Conservation (phyloP, 2,888 invertebrate species). For the Chrysotoxum bicinctum region DNA sequence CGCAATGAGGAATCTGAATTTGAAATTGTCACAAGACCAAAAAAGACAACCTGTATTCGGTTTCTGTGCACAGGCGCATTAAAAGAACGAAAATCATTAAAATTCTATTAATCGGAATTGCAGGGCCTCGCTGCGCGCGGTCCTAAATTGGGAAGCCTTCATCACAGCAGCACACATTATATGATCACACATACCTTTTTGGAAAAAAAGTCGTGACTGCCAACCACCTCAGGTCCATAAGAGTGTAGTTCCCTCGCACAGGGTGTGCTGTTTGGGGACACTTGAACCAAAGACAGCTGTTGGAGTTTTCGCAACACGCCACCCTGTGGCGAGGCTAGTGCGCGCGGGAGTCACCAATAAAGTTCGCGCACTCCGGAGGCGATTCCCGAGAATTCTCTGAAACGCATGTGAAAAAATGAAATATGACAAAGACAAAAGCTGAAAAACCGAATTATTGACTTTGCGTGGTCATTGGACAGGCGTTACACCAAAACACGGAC, state of each 20-base stretch:
- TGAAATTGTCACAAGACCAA: slow-evolving; percentile 56
- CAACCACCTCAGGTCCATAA: slow-evolving; percentile 16
- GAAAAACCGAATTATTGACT: slow-evolving; percentile 72
- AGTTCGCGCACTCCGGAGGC: slow-evolving; percentile 67
- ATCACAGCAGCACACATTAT: slow-evolving; percentile 47
- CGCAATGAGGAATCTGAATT: slow-evolving; percentile 57
- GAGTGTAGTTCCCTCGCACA: slow-evolving; percentile 49
- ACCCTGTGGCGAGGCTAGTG: slow-evolving; percentile 58
- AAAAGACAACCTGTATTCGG: slow-evolving; percentile 52
- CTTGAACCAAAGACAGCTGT: slow-evolving; percentile 24
- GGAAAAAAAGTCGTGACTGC: slow-evolving; percentile 61
- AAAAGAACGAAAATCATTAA: slow-evolving; percentile 73
- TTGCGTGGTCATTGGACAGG: slow-evolving; percentile 73
- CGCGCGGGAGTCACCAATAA: slow-evolving; percentile 66
- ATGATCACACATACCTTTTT: slow-evolving; percentile 58
- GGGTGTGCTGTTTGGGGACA: slow-evolving; percentile 36
- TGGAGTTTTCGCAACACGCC: slow-evolving; percentile 20
- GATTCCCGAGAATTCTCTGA: slow-evolving; percentile 70
- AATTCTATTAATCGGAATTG: slow-evolving; percentile 73
- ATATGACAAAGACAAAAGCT: slow-evolving; percentile 72
- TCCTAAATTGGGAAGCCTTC: slow-evolving; percentile 67
- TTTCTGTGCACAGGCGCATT: slow-evolving; percentile 11
- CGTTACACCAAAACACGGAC: slow-evolving; percentile 69
- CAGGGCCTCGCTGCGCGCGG: slow-evolving; percentile 34
- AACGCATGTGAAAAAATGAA: slow-evolving; percentile 74